A percentile compares a stretch with the other conserved stretches of the same genome.
phyloP scores from a whole-genome alignment of 2,797 vertebrate genomes.

The Nothura maculosa region DNA sequence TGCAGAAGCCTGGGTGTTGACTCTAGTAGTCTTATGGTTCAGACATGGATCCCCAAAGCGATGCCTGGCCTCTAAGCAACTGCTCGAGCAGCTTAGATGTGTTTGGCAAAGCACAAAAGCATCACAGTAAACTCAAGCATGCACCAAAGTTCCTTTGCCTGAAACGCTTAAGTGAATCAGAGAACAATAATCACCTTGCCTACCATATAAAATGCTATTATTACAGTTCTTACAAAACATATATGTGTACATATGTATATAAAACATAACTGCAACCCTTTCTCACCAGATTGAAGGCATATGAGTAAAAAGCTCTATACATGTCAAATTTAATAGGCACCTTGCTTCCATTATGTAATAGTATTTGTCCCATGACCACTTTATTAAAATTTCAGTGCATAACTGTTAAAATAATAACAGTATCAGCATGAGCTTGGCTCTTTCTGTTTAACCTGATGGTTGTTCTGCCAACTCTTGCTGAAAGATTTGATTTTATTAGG shows the following conservation, averaged over 20 bases:
- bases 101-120: neutral
- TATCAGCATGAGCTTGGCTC: neutral
- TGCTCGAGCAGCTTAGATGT: neutral
- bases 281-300: neutral
- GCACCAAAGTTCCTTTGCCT: fast-evolving
- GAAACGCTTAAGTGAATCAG: neutral
- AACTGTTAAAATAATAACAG: neutral
- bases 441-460: neutral
- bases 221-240: neutral
- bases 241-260: fast-evolving
- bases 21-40: neutral
- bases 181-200: neutral
- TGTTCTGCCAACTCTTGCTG: conserved; percentile 40
- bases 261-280: neutral
- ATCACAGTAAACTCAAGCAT: neutral
- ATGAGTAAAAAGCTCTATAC: neutral
- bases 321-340: neutral
- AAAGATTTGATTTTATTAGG: conserved; percentile 72
- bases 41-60: neutral
- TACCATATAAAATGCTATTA: neutral
- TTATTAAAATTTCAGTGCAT: conserved; percentile 24
- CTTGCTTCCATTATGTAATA: neutral
- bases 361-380: neutral
- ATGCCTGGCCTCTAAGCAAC: neutral
- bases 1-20: neutral